These are phyloP conservation scores for Mesopsocus fuscifrons DNA, from an alignment of 2,888 invertebrate genomes.

Conservation along the genomic window DNA sequence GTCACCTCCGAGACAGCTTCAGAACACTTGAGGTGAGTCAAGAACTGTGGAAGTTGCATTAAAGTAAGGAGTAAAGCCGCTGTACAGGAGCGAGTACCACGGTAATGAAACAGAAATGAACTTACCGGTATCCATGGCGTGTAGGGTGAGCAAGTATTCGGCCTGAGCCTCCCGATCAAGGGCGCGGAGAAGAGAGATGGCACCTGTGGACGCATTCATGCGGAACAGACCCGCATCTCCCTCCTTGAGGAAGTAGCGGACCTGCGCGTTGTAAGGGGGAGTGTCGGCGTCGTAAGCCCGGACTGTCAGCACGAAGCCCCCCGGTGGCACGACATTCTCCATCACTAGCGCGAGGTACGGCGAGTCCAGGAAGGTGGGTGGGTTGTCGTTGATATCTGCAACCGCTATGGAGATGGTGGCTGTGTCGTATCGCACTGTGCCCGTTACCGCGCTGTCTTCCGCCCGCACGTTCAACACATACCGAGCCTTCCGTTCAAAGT, in stretches of 20 bases:
- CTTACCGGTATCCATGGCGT: slow-evolving; percentile 89
- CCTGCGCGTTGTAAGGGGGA: slow-evolving; percentile 72
- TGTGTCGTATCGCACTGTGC: slow-evolving; percentile 42
- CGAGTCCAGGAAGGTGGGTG: slow-evolving; percentile 84
- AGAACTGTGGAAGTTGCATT: no score
- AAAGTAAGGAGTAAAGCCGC: no score
- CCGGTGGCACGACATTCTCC: slow-evolving; percentile 72
- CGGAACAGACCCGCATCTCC: slow-evolving; percentile 80
- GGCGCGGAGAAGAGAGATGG: slow-evolving; percentile 64
- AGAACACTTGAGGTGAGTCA: no score
- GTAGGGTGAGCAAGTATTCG: slow-evolving; percentile 67
- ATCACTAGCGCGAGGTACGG: slow-evolving; percentile 84
- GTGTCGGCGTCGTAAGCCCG: slow-evolving; percentile 83
- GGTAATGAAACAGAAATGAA: no score
- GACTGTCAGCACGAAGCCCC: slow-evolving; percentile 53
- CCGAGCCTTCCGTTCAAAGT: slow-evolving; percentile 74
- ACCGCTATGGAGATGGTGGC: slow-evolving; percentile 53
- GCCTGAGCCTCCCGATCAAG: slow-evolving; percentile 69
- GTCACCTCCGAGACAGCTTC: no score
- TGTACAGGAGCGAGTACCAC: no score
- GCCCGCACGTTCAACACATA: slow-evolving; percentile 71
- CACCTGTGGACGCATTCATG: slow-evolving; percentile 81
- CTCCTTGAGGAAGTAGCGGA: slow-evolving; percentile 83
- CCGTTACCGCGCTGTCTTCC: slow-evolving; percentile 68
- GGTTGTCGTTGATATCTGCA: slow-evolving; percentile 84